Evolutionary conservation across 2,797 vertebrate genomes (phyloP), one percentile per base, ranked within the genome.

Genomic region (Xenops minutus): DNA sequence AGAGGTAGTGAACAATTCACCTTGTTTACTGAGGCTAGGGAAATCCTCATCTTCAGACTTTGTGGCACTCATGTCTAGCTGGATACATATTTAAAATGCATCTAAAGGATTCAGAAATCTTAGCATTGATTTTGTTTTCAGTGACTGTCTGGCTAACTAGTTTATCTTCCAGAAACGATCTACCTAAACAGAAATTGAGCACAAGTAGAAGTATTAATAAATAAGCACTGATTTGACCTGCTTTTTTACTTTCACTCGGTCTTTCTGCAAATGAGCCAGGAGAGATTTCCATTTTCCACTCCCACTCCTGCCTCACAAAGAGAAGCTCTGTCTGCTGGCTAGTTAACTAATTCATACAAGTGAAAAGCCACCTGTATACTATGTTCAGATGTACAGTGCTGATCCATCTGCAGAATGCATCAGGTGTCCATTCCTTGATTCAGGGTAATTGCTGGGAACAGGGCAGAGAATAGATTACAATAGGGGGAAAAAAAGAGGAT

Each of bases 391-490:
- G 71, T 3, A 75, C 77, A 82, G 71, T 71, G 78, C 43, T 1
- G 46, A 78, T 77, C 82, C 82, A 92, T 92, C 95, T 96, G 96
- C 95, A 89, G 85, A 94, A 97, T 66, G 46, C 95, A 96, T 97
- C 92, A 95, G 78, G 66, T 97, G 66, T 76, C 78, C 73, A 30
- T 62, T 87, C 55, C 49, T 91, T 95, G 92, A 91, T 96, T 96
- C 94, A 94, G 58, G 72, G 23, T 62, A 83, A 58, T 83, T 88
- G 21, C 64, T 88, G 64, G 21, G 46, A 48, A 52, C 54, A 72
- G 39, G 54, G n/a, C 4, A 41, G 46, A 91, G 78, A 75, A 80
- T 83, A 71, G 56, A 91, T 78, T 89, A 48, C 43, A 62, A 30
- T 55, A 48, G 24, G 15, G 1, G 14, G 2, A 7, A 62, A 51